Evolutionary conservation across 2,888 invertebrate genomes (phyloP).

Genomic region (Dynastes grantii): DNA sequence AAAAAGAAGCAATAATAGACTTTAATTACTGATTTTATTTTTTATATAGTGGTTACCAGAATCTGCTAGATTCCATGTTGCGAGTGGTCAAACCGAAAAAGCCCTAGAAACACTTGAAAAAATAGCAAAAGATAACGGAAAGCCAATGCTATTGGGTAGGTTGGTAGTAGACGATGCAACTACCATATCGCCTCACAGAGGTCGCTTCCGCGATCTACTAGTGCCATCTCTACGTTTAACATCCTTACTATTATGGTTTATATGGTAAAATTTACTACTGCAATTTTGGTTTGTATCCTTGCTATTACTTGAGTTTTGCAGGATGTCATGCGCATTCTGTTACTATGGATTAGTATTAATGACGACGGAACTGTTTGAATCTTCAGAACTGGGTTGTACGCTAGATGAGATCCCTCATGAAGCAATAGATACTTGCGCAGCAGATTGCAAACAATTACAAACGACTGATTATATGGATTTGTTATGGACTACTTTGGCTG

Average conservation of each 20-base stretch:
- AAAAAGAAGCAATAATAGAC: neutral
- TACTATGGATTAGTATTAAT: conserved; percentile 96
- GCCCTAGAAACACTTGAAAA: conserved; percentile 89
- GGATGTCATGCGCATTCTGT: conserved; percentile 95
- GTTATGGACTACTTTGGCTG: conserved; percentile 94
- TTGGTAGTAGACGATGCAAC: conserved; percentile 85
- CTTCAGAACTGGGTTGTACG: conserved; percentile 70
- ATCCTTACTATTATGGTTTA: conserved; percentile 92
- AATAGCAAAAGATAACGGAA: conserved; percentile 90
- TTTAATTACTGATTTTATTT: neutral
- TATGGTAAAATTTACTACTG: conserved; percentile 78
- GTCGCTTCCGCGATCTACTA: conserved; percentile 81
- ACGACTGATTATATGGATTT: conserved; percentile 94
- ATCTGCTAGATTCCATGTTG: conserved; percentile 91
- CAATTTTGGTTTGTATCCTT: neutral
- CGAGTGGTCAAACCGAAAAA: conserved; percentile 89
- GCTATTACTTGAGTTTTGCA: conserved; percentile 64
- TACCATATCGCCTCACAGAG: conserved; percentile 75
- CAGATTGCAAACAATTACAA: conserved; percentile 81
- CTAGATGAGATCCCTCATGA: conserved; percentile 60
- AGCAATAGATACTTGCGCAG: conserved; percentile 75
- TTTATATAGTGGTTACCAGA: conserved; percentile 91
- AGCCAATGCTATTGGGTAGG: conserved; percentile 89
- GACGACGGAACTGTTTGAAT: conserved; percentile 93
- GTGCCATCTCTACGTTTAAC: conserved; percentile 88